phyloP scores from a whole-genome alignment of 2,888 invertebrate species.

The Mystacides longicornis region DNA sequence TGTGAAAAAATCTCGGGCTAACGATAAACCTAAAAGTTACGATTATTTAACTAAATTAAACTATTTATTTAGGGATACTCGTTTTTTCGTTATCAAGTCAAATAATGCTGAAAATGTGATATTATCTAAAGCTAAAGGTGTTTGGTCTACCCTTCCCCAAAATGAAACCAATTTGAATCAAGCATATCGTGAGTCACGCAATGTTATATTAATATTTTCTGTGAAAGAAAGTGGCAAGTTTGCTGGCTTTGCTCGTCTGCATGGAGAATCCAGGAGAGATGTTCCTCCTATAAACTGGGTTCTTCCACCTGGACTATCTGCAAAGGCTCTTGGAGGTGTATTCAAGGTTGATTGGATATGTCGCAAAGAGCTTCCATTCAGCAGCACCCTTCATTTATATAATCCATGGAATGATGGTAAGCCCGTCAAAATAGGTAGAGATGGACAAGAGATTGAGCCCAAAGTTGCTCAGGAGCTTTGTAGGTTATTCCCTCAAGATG shows the following conservation, averaged over 20 bases:
- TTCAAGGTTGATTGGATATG: slow-evolving; percentile 98
- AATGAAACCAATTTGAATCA: slow-evolving; percentile 95
- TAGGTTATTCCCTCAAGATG: slow-evolving; percentile 88
- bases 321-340: slow-evolving; percentile 89
- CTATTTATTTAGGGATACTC: slow-evolving; percentile 89
- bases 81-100: slow-evolving; percentile 95
- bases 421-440: slow-evolving; percentile 97
- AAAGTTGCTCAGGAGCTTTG: slow-evolving; percentile 91
- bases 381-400: slow-evolving; percentile 84
- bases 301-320: slow-evolving; percentile 85
- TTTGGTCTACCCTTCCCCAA: slow-evolving; percentile 96
- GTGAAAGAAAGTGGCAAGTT: slow-evolving; percentile 97
- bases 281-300: slow-evolving; percentile 89
- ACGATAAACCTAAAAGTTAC: slow-evolving; percentile 57
- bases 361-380: slow-evolving; percentile 88
- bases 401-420: slow-evolving; percentile 99
- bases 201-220: slow-evolving; percentile 92
- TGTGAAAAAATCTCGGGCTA: slow-evolving; percentile 34
- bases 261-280: slow-evolving; percentile 83
- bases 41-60: slow-evolving; percentile 85
- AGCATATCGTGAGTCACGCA: slow-evolving; percentile 86
- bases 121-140: slow-evolving; percentile 88
- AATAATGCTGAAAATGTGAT: slow-evolving; percentile 96
- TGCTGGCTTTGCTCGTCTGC: slow-evolving; percentile 88
- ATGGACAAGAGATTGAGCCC: slow-evolving; percentile 97